Evolutionary conservation across 2,888 invertebrate genomes (phyloP), one percentile per base, ranked within the genome.

Genomic region (Harpalus rufipes): DNA sequence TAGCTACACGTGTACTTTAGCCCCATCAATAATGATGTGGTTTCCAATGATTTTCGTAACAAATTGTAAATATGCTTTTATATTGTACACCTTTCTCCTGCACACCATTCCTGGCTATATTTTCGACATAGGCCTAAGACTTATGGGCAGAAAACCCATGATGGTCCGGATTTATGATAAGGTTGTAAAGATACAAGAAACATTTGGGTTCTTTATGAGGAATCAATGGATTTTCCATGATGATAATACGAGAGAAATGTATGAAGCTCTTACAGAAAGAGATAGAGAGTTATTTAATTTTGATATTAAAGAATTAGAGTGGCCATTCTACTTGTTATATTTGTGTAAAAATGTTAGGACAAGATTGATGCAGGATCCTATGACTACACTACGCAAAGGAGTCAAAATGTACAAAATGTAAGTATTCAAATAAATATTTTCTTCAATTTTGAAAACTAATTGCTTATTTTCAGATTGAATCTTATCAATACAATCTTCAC

Each of bases 201-300:
- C 12, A 1, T 12, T 25, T 8, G 0, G 5, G 1, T 10, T 8
- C 12, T 63, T 63, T 12, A 12, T 18, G 21, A 63, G 0, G 4
- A 16, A 8, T 12, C 1, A 95, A 82, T 96, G 97, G 93, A 89
- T 89, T 0, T 96, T 96, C 89, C 91, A 92, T 63, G 94, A 94
- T 86, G 89, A 91, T 65, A 94, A 95, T 87, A 93, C 94, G 0
- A 89, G 92, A 39, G 89, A 90, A 7, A 91, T 95, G 1, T 94
- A 93, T 93, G 89, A 89, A 10, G 89, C 90, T 18, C 87, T 93
- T 81, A 89, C 90, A 74, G 14, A 68, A 14, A 68, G 25, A 14
- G 68, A 81, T 7, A 18, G 44, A 44, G n/a, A 68, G 68, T 21
- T 81, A 21, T 81, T 68, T 51, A 65, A 44, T 18, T 81, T 81